phyloP scores from a whole-genome alignment of 2,797 vertebrate species.

The Aldrovandia affinis region DNA sequence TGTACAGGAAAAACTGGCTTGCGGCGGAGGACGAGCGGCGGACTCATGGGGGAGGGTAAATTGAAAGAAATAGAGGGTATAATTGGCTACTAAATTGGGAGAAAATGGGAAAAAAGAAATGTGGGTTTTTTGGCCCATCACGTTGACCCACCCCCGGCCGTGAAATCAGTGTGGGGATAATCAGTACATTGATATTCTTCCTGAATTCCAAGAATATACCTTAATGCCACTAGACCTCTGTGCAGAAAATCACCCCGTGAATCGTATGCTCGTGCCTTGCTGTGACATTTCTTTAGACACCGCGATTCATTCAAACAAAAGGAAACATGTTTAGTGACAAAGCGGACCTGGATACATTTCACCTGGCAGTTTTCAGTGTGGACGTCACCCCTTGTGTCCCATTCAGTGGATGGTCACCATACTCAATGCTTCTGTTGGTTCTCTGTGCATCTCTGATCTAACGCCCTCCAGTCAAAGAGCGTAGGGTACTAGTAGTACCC shows the following conservation, averaged over 20 bases:
- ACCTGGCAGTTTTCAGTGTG: neutral
- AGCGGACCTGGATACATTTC: neutral
- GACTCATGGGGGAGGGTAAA: too few relatives aligned
- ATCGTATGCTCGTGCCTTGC: neutral
- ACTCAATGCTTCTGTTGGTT: too few relatives aligned
- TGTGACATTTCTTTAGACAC: neutral
- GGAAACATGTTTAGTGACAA: neutral
- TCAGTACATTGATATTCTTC: neutral
- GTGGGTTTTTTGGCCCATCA: too few relatives aligned
- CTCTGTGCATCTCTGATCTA: too few relatives aligned
- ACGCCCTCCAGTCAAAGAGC: too few relatives aligned
- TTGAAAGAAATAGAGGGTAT: too few relatives aligned
- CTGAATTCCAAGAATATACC: neutral
- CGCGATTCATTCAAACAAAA: neutral
- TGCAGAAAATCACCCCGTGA: neutral
- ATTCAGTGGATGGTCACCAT: neutral
- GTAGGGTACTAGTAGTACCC: too few relatives aligned
- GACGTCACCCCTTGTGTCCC: neutral
- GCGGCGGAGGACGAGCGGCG: too few relatives aligned
- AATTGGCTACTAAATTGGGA: too few relatives aligned
- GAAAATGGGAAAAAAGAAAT: too few relatives aligned
- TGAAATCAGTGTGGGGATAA: conserved; percentile 1
- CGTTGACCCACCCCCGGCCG: too few relatives aligned
- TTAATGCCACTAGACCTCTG: neutral
- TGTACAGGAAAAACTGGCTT: too few relatives aligned